phyloP scores from a whole-genome alignment of 2,113 vertebrate genomes.

The Aix galericulata region DNA sequence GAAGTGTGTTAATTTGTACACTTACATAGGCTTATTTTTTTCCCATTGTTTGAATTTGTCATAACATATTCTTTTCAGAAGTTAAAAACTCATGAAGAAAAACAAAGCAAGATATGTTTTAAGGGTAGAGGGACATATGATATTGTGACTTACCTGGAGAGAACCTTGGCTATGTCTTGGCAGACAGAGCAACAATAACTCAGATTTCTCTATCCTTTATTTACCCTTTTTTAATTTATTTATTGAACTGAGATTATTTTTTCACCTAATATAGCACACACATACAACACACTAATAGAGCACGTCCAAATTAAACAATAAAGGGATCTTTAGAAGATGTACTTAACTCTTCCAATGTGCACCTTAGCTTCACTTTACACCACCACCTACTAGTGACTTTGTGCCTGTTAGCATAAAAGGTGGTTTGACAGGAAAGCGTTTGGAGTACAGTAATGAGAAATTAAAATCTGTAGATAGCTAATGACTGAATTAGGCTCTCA shows the following conservation, averaged over 20 bases:
- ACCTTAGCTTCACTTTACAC: not conserved
- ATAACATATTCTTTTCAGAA: not conserved
- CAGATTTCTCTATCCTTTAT: not conserved
- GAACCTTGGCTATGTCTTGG: not conserved
- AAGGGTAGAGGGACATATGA: not conserved
- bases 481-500: not conserved
- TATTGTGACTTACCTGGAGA: not conserved
- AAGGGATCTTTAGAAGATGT: not conserved
- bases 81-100: not conserved
- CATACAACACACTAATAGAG: not conserved
- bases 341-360: not conserved
- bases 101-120: not conserved
- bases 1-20: not conserved
- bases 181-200: not conserved
- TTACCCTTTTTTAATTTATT: not conserved
- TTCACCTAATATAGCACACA: not conserved
- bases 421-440: not conserved
- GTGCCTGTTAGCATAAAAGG: not conserved
- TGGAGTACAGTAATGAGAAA: not conserved
- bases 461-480: not conserved
- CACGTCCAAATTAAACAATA: not conserved
- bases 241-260: not conserved
- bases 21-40: not conserved
- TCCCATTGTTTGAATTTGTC: not conserved
- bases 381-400: not conserved